Evolutionary conservation across 2,113 vertebrate species (phyloP).

Genomic region (Gambusia holbrooki): DNA sequence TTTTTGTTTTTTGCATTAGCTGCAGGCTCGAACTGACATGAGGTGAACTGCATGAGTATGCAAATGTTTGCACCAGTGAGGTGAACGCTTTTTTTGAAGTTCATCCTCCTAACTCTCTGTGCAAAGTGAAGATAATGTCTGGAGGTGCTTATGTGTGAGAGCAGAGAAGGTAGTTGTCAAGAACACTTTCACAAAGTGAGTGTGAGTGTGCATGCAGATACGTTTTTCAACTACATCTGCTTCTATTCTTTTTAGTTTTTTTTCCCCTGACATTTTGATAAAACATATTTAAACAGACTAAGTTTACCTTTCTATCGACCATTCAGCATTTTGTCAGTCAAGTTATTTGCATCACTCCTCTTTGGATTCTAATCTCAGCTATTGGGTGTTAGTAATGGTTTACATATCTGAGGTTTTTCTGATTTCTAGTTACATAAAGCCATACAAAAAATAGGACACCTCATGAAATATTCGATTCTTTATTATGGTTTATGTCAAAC

Average conservation of each 20-base stretch:
- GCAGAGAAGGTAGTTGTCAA: background rate
- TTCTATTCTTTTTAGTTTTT: background rate
- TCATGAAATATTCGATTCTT: too few species aligned
- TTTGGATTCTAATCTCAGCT: background rate
- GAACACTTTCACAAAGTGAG: background rate
- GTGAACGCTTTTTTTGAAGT: background rate
- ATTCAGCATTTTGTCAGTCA: too few species aligned
- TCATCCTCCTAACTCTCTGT: background rate
- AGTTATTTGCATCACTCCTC: background rate
- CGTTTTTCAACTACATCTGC: background rate
- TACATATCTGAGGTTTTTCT: background rate
- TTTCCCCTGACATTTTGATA: background rate
- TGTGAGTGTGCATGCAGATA: background rate
- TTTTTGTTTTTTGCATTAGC: background rate
- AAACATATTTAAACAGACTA: background rate
- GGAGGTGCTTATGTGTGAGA: background rate
- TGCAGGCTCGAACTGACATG: background rate
- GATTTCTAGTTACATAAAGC: too few species aligned
- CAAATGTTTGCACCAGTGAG: background rate
- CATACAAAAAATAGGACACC: too few species aligned
- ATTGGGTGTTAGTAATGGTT: background rate
- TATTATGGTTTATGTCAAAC: too few species aligned
- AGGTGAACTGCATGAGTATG: background rate
- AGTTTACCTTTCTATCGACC: background rate
- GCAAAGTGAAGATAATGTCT: constrained; percentile 1